Evolutionary conservation across 2,113 vertebrate genomes (phyloP).

Genomic region (Conger conger): DNA sequence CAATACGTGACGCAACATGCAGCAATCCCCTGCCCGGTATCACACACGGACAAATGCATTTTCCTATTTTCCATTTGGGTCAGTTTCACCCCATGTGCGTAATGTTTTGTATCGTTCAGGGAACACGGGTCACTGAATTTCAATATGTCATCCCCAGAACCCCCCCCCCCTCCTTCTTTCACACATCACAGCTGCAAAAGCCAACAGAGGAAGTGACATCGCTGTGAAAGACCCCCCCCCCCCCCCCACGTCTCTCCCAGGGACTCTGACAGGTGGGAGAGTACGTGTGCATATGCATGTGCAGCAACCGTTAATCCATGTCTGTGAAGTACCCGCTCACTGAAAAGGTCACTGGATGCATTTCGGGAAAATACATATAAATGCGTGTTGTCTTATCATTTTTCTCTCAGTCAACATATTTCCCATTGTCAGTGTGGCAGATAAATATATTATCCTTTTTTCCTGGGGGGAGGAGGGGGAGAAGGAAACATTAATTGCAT

Average conservation of each 20-base stretch:
- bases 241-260: neutral
- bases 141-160: neutral
- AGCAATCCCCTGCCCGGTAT: neutral
- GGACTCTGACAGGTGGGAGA: neutral
- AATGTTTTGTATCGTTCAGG: neutral
- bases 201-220: neutral
- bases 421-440: conserved; percentile 47
- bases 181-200: neutral
- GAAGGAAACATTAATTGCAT: conserved; percentile 60
- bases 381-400: conserved; percentile 52
- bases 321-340: conserved; percentile 18
- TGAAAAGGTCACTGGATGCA: conserved; percentile 59
- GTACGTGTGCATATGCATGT: conserved; percentile 20
- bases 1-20: neutral
- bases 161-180: neutral
- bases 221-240: neutral
- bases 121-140: neutral
- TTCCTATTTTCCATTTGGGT: neutral
- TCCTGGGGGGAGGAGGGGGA: conserved; percentile 45
- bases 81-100: neutral
- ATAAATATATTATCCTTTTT: conserved; percentile 60
- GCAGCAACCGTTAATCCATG: neutral
- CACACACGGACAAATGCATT: neutral
- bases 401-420: conserved; percentile 47
- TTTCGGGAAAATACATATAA: conserved; percentile 54